A percentile compares a stretch with the other conserved stretches of the same genome.
These are phyloP conservation scores for Epistrophe grossulariae DNA, from an alignment of 2,888 invertebrate genomes.

Conservation along the genomic window DNA sequence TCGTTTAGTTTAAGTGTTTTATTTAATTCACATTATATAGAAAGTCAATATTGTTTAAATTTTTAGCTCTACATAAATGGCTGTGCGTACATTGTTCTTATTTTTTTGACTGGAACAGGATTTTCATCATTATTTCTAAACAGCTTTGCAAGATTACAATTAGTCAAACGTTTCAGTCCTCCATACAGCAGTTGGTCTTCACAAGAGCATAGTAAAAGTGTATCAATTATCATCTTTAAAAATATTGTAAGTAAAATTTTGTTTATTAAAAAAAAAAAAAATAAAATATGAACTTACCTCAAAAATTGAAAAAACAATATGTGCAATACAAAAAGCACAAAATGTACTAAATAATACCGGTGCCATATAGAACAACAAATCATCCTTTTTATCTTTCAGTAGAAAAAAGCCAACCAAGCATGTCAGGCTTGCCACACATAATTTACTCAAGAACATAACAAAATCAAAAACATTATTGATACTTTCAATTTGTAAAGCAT, in stretches of 20 bases:
- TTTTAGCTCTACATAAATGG: not conserved
- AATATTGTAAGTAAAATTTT: not conserved
- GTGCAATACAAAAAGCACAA: slow-evolving; percentile 95
- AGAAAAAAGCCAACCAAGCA: slow-evolving; percentile 91
- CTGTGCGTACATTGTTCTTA: not conserved
- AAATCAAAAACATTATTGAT: slow-evolving; percentile 93
- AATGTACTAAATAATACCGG: slow-evolving; percentile 93
- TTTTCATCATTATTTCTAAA: slow-evolving; percentile 81
- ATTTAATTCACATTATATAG: no score
- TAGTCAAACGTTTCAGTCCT: slow-evolving; percentile 88
- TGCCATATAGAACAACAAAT: slow-evolving; percentile 91
- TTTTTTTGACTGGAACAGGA: not conserved
- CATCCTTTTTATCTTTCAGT: slow-evolving; percentile 88
- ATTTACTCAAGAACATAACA: slow-evolving; percentile 93
- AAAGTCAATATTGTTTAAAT: not conserved
- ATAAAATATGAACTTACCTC: slow-evolving; percentile 86
- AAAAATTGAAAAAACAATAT: slow-evolving; percentile 95
- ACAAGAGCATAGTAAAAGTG: slow-evolving; percentile 95
- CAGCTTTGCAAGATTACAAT: slow-evolving; percentile 86
- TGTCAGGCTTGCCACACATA: slow-evolving; percentile 91
- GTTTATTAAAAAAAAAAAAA: not conserved
- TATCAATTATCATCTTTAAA: slow-evolving; percentile 94
- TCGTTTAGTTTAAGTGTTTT: no score
- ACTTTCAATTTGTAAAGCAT: slow-evolving; percentile 93
- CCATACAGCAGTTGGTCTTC: slow-evolving; percentile 94